phyloP scores from a whole-genome alignment of 2,113 vertebrate species.

The Microcebus jonahi region DNA sequence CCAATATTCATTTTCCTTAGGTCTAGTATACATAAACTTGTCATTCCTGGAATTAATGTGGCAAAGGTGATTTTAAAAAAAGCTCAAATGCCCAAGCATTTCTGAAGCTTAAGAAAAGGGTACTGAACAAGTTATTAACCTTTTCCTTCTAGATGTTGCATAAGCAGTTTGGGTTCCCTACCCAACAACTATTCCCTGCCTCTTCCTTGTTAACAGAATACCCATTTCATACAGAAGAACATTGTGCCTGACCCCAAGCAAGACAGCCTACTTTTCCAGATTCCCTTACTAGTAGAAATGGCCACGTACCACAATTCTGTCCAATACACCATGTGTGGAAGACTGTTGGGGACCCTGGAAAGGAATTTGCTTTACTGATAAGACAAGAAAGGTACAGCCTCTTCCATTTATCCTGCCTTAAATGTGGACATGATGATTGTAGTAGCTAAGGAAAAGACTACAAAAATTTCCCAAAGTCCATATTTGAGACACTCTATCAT shows the following conservation, averaged over 20 bases:
- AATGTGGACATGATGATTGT: neutral
- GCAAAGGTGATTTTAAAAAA: neutral
- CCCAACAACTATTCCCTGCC: neutral
- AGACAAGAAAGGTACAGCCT: neutral
- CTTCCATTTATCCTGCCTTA: neutral
- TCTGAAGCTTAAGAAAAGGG: neutral
- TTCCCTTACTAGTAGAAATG: neutral
- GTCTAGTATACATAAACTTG: neutral
- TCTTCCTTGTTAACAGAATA: neutral
- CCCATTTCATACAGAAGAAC: neutral
- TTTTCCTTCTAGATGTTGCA: neutral
- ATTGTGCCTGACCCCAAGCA: neutral
- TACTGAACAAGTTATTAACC: neutral
- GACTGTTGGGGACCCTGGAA: too few relatives aligned
- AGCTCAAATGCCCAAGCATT: neutral
- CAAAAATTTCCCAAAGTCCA: neutral
- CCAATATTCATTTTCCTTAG: neutral
- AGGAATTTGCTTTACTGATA: neutral
- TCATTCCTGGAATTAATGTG: neutral
- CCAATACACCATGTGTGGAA: neutral
- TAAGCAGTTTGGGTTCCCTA: neutral
- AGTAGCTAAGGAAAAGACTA: neutral
- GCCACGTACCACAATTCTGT: neutral
- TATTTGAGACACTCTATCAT: neutral
- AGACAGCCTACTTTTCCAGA: neutral